Evolutionary conservation across 2,888 invertebrate species (phyloP), one percentile per base, ranked within the genome.

Genomic region (Acleris literana): DNA sequence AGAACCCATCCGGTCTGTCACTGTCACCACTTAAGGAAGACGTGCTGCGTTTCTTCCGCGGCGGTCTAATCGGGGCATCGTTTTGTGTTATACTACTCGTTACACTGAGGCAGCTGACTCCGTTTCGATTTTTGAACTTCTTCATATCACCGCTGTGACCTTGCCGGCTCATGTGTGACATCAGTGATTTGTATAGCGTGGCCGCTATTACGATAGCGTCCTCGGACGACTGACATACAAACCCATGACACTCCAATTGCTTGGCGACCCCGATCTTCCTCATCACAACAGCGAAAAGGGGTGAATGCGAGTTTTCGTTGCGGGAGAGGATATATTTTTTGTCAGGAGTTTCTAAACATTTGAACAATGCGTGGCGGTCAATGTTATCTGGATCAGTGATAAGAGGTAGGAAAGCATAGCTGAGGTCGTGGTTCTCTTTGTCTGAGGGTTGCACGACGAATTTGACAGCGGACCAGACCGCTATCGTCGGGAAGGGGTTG

Each of bases 181-280:
- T 96, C 64, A 98, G 93, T 44, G 97, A 97, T 88, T 97, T 96
- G 89, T 98, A 98, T 73, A 98, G 93, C 70, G 97, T 97, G 55
- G 97, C 97, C 16, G 98, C 98, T 76, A 98, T 97, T 0, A 97
- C 97, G 48, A 98, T 96, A 70, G 98, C 97, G 86, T 98, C 97
- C 89, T 97, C 97, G 43, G 97, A 96, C 77, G 96, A 96, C 85
- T 96, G 96, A 87, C 97, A 98, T 75, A 97, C 96, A 88, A 97
- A 98, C 54, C 96, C 97, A 92, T 98, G 98, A 86, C 97, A 98
- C 91, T 97, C 97, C 70, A 97, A 89, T 74, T 96, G 94, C 80
- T 96, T 96, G 2, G 96, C 95, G 22, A 95, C 95, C 54, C 95
- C 96, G 59, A 95, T 94, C 80, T 95, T 95, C 76, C 97, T 94